Evolutionary conservation across 2,113 vertebrate species (phyloP).

Genomic region (Nanger granti): DNA sequence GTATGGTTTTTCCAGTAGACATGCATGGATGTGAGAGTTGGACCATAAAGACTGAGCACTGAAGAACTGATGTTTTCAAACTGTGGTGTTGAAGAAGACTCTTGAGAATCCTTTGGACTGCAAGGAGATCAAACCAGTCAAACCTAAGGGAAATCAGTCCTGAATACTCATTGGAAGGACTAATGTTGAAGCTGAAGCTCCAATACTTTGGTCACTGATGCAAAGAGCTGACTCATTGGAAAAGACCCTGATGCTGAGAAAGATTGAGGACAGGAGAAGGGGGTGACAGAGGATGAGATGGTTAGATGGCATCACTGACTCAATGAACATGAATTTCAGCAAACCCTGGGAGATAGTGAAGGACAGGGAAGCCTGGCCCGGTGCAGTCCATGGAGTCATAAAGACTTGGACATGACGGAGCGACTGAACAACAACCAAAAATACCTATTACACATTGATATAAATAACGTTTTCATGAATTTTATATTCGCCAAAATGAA

Average conservation of each 20-base stretch:
- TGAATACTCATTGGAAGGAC: not conserved
- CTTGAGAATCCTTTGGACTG: not conserved
- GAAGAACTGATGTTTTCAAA: not conserved
- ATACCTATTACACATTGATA: not conserved
- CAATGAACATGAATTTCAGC: not conserved
- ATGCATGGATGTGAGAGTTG: not conserved
- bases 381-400: not conserved
- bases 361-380: not conserved
- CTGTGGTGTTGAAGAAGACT: not conserved
- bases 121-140: not conserved
- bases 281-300: not conserved
- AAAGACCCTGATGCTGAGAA: not conserved
- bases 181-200: not conserved
- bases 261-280: not conserved
- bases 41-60: not conserved
- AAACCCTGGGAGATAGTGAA: not conserved
- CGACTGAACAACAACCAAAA: not conserved
- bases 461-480: not conserved
- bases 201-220: not conserved
- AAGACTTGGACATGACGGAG: not conserved
- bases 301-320: not conserved
- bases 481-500: slow-evolving; percentile 4
- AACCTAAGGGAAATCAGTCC: not conserved
- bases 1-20: not conserved
- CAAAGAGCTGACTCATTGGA: not conserved